A percentile compares a stretch with the other conserved stretches of the same genome.
Conservation (phyloP, 2,888 invertebrate genomes). For the Dicycla oo region DNA sequence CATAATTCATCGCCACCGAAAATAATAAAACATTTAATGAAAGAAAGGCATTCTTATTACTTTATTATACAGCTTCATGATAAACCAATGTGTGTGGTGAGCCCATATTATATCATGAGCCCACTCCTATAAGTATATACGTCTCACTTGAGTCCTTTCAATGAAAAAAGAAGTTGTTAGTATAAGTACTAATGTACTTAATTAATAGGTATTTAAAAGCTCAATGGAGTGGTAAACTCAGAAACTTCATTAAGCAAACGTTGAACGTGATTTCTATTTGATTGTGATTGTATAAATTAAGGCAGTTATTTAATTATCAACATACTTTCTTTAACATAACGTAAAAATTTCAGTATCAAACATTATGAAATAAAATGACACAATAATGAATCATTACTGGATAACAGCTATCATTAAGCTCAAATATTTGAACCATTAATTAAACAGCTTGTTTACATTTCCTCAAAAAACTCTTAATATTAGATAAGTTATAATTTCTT, state of each 20-base stretch:
- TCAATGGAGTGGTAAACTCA: background rate
- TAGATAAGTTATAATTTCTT: background rate
- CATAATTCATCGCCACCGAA: background rate
- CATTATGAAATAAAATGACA: background rate
- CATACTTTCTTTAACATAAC: background rate
- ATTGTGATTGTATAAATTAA: background rate
- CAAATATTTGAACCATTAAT: background rate
- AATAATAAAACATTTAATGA: slow-evolving; percentile 3
- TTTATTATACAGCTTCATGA: background rate
- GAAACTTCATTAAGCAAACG: background rate
- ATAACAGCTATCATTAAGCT: background rate
- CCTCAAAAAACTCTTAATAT: background rate
- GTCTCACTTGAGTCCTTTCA: fast-evolving
- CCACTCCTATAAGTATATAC: background rate
- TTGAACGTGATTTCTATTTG: background rate
- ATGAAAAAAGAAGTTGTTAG: background rate
- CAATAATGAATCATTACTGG: background rate
- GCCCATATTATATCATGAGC: background rate
- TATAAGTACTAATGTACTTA: no score
- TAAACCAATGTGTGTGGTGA: background rate
- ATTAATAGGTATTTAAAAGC: background rate
- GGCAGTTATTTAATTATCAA: background rate
- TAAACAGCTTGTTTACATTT: background rate
- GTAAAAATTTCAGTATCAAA: background rate
- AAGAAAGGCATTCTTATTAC: background rate